Conservation (phyloP, 2,113 vertebrate genomes). For the Peucedramus taeniatus region DNA sequence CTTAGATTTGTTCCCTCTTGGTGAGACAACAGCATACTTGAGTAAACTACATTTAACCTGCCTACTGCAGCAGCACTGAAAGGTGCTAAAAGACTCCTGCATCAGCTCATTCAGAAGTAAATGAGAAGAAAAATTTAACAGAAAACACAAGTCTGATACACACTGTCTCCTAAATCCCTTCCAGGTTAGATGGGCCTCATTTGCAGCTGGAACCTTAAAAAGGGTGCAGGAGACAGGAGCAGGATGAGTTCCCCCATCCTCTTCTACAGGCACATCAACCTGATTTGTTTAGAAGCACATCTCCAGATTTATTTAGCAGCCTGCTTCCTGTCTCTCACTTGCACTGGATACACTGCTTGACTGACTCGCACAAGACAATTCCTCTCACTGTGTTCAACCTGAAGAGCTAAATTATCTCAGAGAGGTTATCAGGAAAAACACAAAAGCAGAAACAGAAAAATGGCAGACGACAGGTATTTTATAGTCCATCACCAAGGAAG, state of each 20-base stretch:
- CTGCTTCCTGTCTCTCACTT: not conserved
- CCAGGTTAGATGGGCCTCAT: not conserved
- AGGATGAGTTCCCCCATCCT: not conserved
- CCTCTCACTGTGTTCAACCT: not conserved
- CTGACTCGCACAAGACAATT: not conserved
- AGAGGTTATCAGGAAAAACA: not conserved
- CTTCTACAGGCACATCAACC: not conserved
- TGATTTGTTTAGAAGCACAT: not conserved
- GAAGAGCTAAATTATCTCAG: not conserved
- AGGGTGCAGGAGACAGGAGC: not conserved
- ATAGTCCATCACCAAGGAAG: not conserved
- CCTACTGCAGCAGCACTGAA: not conserved
- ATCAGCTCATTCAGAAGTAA: not conserved
- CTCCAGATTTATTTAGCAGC: not conserved
- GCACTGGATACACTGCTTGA: not conserved
- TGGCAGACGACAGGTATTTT: not conserved
- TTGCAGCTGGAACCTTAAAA: not conserved
- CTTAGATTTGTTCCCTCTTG: not conserved
- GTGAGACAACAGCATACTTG: not conserved
- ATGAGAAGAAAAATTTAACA: not conserved
- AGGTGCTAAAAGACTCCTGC: not conserved
- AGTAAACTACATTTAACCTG: not conserved
- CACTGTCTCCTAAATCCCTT: not conserved
- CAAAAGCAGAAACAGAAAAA: not conserved
- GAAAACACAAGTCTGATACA: not conserved